phyloP scores from a whole-genome alignment of 2,113 vertebrate species.

The Trogon surrucura region DNA sequence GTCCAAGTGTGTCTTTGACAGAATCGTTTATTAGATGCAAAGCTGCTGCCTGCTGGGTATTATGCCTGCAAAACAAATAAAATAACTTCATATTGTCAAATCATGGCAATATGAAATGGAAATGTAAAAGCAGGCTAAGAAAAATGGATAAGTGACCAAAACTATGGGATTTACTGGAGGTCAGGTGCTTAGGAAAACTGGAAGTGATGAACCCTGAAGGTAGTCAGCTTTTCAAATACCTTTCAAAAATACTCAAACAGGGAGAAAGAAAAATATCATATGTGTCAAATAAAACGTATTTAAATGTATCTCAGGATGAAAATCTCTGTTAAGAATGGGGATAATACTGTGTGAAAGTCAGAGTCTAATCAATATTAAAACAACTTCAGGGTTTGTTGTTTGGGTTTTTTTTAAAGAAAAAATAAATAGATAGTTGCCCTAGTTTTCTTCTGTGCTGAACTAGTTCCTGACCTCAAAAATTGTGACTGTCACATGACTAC shows the following conservation, averaged over 20 bases:
- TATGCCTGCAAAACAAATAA: not conserved
- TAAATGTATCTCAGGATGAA: not conserved
- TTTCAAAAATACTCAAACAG: not conserved
- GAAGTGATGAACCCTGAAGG: not conserved
- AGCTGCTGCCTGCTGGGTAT: not conserved
- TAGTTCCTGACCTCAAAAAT: not conserved
- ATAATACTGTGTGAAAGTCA: not conserved
- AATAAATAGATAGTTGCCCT: not conserved
- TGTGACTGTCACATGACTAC: not conserved
- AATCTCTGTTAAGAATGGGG: not conserved
- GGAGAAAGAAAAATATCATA: not conserved
- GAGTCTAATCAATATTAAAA: not conserved
- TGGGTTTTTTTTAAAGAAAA: too few species aligned
- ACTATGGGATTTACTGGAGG: not conserved
- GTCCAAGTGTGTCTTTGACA: not conserved
- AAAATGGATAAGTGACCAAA: not conserved
- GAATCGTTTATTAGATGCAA: conserved; percentile 3
- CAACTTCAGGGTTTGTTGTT: not conserved
- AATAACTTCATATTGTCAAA: conserved; percentile 20
- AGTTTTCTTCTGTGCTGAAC: not conserved
- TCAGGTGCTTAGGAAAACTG: not conserved
- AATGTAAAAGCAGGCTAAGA: not conserved
- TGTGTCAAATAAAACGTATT: not conserved
- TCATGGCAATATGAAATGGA: not conserved
- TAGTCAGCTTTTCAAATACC: not conserved